Conservation (phyloP, 2,888 invertebrate genomes). For the Agonopterix heracliana region DNA sequence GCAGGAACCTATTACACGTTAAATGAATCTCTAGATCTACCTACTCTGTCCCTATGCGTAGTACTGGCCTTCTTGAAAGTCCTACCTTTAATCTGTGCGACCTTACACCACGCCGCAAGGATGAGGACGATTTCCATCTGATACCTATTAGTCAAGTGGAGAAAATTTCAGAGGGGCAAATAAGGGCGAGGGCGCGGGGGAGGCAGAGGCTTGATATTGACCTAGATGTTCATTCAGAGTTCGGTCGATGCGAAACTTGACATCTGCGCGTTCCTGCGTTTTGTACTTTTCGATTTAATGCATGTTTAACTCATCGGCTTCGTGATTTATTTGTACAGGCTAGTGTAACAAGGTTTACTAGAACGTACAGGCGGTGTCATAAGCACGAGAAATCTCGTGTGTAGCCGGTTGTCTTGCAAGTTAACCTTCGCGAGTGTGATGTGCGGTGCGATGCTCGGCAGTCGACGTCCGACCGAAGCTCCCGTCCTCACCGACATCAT, state of each 20-base stretch:
- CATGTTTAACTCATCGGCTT: slow-evolving; percentile 40
- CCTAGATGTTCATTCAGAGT: slow-evolving; percentile 76
- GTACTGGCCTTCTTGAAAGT: neutral
- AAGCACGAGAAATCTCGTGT: neutral
- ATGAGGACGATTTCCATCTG: slow-evolving; percentile 45
- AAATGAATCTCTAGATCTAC: no score
- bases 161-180: slow-evolving; percentile 49
- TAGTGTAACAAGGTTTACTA: neutral
- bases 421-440: slow-evolving; percentile 34
- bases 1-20: no score
- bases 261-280: slow-evolving; percentile 74
- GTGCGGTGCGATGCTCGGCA: slow-evolving; percentile 38
- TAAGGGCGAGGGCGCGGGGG: slow-evolving; percentile 36
- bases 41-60: no score
- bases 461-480: slow-evolving; percentile 30
- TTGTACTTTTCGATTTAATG: slow-evolving; percentile 60
- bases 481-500: slow-evolving; percentile 35
- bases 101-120: slow-evolving; percentile 16
- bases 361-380: neutral
- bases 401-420: neutral
- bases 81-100: neutral
- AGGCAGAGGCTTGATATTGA: slow-evolving; percentile 72
- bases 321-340: slow-evolving; percentile 36
- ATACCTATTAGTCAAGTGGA: slow-evolving; percentile 42
- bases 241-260: slow-evolving; percentile 76